Evolutionary conservation across 2,797 vertebrate species (phyloP), one percentile per base, ranked within the genome.

Genomic region (Calcarius lapponicus): DNA sequence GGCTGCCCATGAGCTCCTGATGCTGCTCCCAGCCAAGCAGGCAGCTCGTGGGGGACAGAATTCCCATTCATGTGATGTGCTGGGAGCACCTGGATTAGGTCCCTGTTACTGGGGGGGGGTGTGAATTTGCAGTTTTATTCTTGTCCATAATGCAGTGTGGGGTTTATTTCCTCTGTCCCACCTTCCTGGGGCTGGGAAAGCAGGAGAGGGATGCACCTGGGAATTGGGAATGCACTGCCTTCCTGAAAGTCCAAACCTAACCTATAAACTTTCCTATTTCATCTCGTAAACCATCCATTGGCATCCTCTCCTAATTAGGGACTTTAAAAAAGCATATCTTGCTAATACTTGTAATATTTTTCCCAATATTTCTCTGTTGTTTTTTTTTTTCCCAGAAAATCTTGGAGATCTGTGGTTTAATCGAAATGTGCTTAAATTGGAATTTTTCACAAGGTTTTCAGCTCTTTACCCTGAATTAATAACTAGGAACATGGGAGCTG

Each of bases 91-190:
- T 69, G 47, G 12, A 4, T 22, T 1, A 1, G 25, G 19, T 56
- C 16, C 51, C n/a, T 47, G 18, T 14, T 42, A 5, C 36, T 48
- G 15, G 11, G 19, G 8, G 36, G 36, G 36, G 36, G 8, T 25
- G 13, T 57, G 21, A 20, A 83, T 54, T 31, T 34, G 6, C 13
- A 20, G n/a, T 62, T 78, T 88, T 32, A 3, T 28, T 36, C 36
- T 36, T 1, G 1, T 11, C 42, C 11, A 0, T 9, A 10, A 9
- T 1, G 6, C 19, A 7, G 5, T 0, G 0, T 36, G 61, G 38
- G 28, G 31, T 3, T 65, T 20, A 3, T 29, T 53, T 83, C 26
- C 53, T 70, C 61, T 57, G 13, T 22, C 25, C 7, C 31, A 7
- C 22, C 36, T 43, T 54, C 8, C 25, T 26, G 40, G 42, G 31